A percentile compares a stretch with the other conserved stretches of the same genome.
Conservation (phyloP, 2,113 vertebrate genomes). For the Bambusicola thoracicus region DNA sequence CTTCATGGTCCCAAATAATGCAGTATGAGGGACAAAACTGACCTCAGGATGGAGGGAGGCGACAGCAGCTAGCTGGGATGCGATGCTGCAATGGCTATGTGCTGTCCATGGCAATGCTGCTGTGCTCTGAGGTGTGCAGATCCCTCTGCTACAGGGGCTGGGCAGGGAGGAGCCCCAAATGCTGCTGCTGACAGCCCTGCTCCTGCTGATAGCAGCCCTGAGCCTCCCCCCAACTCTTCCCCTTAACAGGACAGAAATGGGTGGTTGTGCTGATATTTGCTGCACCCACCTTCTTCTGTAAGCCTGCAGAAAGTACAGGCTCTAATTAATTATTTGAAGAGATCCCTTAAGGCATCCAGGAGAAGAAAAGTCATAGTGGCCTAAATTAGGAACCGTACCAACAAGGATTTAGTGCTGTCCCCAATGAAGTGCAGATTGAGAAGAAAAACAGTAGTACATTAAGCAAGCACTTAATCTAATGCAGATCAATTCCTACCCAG, state of each 20-base stretch:
- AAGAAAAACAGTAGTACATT: not conserved
- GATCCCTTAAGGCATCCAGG: not conserved
- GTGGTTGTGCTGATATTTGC: not conserved
- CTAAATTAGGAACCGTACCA: not conserved
- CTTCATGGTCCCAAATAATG: not conserved
- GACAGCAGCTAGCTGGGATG: not conserved
- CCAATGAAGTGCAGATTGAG: not conserved
- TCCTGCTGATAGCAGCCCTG: not conserved
- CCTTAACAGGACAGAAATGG: not conserved
- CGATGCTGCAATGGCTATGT: fast-evolving
- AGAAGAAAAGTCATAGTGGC: not conserved
- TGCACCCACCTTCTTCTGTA: not conserved
- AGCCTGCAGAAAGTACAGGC: not conserved
- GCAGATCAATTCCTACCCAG: slow-evolving; percentile 81
- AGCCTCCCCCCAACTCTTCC: not conserved
- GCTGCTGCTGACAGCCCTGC: not conserved
- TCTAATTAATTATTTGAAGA: not conserved
- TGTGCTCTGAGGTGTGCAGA: not conserved
- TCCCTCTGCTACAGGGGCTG: not conserved
- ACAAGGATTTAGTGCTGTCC: not conserved
- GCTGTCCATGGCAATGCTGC: not conserved
- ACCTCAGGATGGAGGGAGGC: not conserved
- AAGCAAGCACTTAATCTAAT: not conserved
- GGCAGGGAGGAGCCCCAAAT: not conserved
- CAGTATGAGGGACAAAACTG: not conserved